Base-by-base conservation (phyloP, 2,888 invertebrate genomes). In the Argyresthia goedartella region DNA sequence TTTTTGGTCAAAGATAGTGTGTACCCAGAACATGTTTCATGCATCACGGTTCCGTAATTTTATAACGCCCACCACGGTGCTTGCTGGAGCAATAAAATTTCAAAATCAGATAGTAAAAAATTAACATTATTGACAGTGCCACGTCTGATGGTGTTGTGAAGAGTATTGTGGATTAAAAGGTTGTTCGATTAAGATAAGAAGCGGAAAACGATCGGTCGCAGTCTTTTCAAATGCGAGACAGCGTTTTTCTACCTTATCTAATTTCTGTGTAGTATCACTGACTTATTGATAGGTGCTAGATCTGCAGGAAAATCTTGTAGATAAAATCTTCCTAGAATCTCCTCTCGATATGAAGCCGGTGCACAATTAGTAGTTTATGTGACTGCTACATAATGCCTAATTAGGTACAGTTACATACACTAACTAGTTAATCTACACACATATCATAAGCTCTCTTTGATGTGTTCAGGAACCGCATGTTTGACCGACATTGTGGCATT, bases 91-190 rank as follows among this genome's bases (percentile, higher is more conserved):
- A 59, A 69, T 81, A 81, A 79, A 79, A 73, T 66, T 66, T 67
- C 66, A 62, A 72, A 74, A 74, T 73, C 67, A 63, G 69, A 67
- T 66, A 73, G 68, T 77, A 77, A 76, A 75, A 71, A 60, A 60
- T 63, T 66, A 56, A 78, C 71, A 73, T 78, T 77, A 77, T 75
- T 69, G 72, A 67, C 66, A 69, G 64, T 70, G 69, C 64, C 61
- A 49, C 58, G 54, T 61, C 59, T 59, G 63, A 64, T 60, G 59
- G 59, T 52, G 42, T 55, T 9, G 46, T 49, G 39, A 49, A 9
- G 41, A 42, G 34, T 43, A 41, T 53, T 47, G 50, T 47, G 34
- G 25, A 39, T 46, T 34, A 52, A 51, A 42, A 52, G 47, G 35
- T 46, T 46, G 49, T 50, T 52, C 8, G 49, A 25, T 25, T 2